A percentile compares a stretch with the other conserved stretches of the same genome.
Conservation (phyloP, 1,140 invertebrate species). For the Cheumatopsyche charites region DNA sequence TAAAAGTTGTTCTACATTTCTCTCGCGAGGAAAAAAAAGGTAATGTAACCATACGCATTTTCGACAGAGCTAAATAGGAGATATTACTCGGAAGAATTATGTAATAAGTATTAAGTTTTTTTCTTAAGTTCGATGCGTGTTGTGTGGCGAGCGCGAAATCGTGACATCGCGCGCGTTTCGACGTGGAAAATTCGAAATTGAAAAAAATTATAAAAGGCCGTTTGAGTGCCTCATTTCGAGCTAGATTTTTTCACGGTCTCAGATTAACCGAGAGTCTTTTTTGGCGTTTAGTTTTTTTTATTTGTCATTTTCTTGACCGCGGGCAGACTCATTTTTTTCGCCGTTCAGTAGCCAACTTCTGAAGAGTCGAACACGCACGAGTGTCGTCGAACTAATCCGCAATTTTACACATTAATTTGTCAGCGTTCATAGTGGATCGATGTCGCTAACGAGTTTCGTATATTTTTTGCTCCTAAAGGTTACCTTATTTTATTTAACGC, state of each 20-base stretch:
- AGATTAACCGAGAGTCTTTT: slow-evolving; percentile 14
- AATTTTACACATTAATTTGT: slow-evolving; percentile 22
- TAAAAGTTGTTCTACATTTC: slow-evolving; percentile 10
- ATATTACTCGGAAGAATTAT: too few relatives aligned
- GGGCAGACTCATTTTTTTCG: slow-evolving; percentile 4
- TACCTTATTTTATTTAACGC: too few relatives aligned
- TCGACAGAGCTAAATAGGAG: too few relatives aligned
- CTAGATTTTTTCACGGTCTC: slow-evolving; percentile 7
- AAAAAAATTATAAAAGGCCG: slow-evolving; percentile 1
- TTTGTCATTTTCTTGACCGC: not conserved
- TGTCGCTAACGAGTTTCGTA: too few relatives aligned
- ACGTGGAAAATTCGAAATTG: not conserved
- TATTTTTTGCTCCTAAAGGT: too few relatives aligned
- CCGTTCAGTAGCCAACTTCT: not conserved
- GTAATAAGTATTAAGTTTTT: too few relatives aligned
- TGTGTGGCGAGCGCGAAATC: too few relatives aligned
- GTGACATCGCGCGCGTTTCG: not conserved
- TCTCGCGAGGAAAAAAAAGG: too few relatives aligned
- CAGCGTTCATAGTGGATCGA: not conserved
- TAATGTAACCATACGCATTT: too few relatives aligned
- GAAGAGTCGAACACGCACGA: slow-evolving; percentile 20
- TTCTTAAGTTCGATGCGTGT: too few relatives aligned
- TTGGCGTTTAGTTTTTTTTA: not conserved
- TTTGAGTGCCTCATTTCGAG: not conserved
- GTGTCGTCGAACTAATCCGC: slow-evolving; percentile 8